These are phyloP conservation scores for Salvelinus sp. DNA, from an alignment of 2,113 vertebrate genomes.

Conservation along the genomic window DNA sequence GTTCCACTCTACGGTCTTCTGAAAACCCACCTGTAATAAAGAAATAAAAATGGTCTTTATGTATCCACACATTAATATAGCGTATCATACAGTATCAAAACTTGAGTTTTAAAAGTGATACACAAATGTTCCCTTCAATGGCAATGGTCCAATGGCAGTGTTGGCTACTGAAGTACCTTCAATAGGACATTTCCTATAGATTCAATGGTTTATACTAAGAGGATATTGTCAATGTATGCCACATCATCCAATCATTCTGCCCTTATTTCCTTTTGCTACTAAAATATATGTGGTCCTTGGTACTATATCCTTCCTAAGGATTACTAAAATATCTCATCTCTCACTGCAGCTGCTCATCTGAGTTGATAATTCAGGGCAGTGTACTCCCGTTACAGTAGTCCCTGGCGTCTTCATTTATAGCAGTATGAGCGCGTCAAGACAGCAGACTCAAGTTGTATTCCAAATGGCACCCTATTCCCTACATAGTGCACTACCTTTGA, in stretches of 20 bases:
- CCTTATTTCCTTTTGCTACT: slow-evolving; percentile 44
- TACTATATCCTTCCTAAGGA: slow-evolving; percentile 56
- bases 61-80: not conserved
- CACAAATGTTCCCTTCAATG: not conserved
- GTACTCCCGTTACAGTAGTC: slow-evolving; percentile 68
- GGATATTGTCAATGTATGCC: slow-evolving; percentile 8
- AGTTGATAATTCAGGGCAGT: slow-evolving; percentile 72
- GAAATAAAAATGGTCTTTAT: not conserved
- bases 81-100: not conserved
- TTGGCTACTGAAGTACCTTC: not conserved
- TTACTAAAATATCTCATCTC: slow-evolving; percentile 71
- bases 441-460: slow-evolving; percentile 9
- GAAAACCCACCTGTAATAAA: slow-evolving; percentile 40
- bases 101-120: too few species aligned
- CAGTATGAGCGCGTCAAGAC: slow-evolving; percentile 56
- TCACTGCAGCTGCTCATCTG: slow-evolving; percentile 65
- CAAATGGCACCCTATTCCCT: too few species aligned
- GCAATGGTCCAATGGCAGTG: not conserved
- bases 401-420: slow-evolving; percentile 70
- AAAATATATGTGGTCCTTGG: slow-evolving; percentile 58
- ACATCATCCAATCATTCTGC: slow-evolving; percentile 10
- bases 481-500: too few species aligned
- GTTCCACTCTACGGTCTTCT: slow-evolving; percentile 23
- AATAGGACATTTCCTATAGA: slow-evolving; percentile 10
- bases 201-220: slow-evolving; percentile 21